Conservation (phyloP, 2,888 invertebrate genomes). For the Synanthedon vespiformis region DNA sequence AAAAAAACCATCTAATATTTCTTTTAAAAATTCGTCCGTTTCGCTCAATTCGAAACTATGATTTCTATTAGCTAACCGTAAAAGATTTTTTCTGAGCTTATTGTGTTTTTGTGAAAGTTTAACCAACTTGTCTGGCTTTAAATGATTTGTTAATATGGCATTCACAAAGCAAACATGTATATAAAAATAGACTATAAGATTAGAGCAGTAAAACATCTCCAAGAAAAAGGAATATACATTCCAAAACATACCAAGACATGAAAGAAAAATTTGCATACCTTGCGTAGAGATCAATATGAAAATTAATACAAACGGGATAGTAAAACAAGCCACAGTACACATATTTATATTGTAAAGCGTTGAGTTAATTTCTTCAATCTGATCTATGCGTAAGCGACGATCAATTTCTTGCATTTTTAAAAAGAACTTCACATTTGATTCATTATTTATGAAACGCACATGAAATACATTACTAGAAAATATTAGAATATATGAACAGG, state of each 20-base stretch:
- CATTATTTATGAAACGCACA: neutral
- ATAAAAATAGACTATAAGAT: neutral
- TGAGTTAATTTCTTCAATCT: neutral
- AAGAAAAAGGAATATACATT: neutral
- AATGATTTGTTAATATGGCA: neutral
- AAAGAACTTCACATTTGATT: neutral
- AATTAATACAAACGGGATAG: neutral
- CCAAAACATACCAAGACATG: neutral
- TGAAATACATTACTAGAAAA: neutral
- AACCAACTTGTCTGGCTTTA: neutral
- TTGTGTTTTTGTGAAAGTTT: neutral
- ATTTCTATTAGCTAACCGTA: neutral
- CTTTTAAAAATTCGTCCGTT: slow-evolving; percentile 17
- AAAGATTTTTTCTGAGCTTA: neutral
- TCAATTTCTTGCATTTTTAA: neutral
- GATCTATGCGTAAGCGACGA: neutral
- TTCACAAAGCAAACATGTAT: neutral
- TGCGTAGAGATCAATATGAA: neutral
- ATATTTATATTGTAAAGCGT: neutral
- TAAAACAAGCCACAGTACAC: neutral
- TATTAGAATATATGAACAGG: neutral
- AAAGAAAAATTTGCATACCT: neutral
- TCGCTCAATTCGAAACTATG: slow-evolving; percentile 6
- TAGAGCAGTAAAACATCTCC: neutral
- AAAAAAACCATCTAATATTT: slow-evolving; percentile 15